Conservation (phyloP, 2,113 vertebrate genomes). For the Bubo bubo region DNA sequence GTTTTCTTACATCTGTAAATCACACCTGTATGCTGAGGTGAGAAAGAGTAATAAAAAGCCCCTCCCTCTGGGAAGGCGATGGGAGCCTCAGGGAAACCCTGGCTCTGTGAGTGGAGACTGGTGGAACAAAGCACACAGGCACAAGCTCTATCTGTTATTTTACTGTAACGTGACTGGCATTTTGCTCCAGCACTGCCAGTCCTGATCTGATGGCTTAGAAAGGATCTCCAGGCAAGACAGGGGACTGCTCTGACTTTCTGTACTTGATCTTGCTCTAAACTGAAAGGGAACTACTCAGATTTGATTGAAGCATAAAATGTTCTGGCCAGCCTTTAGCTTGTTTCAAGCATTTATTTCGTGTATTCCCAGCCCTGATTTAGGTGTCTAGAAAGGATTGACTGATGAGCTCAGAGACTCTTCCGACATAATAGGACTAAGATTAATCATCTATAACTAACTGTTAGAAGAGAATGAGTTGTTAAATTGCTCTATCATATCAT, state of each 20-base stretch:
- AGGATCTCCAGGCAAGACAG: neutral
- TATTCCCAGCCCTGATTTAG: neutral
- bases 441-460: constrained; percentile 17
- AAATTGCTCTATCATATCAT: constrained; percentile 19
- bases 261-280: neutral
- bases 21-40: neutral
- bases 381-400: neutral
- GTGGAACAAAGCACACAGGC: neutral
- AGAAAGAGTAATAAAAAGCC: neutral
- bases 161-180: neutral
- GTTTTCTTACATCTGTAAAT: neutral
- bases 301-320: neutral
- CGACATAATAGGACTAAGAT: neutral
- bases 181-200: neutral
- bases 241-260: neutral
- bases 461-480: constrained; percentile 16
- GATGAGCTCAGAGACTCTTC: neutral
- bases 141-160: neutral
- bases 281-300: neutral
- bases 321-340: neutral
- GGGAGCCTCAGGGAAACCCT: neutral
- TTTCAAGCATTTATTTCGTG: neutral
- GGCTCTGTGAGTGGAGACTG: neutral
- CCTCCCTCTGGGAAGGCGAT: neutral
- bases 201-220: neutral